phyloP scores from a whole-genome alignment of 2,113 vertebrate species.

The Hiodon alosoides region DNA sequence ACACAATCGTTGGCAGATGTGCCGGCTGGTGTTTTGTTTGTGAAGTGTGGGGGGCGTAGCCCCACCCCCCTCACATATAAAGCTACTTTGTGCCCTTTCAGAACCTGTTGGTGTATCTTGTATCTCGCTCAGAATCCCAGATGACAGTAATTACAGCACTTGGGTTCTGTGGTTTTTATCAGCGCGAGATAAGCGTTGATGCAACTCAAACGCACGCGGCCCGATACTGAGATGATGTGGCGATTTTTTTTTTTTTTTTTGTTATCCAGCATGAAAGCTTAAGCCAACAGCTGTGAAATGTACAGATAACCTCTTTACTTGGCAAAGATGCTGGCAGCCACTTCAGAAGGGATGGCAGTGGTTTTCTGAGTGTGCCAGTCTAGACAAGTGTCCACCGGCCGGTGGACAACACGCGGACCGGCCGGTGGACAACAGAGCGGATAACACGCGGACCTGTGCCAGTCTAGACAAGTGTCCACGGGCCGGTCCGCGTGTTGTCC shows the following conservation, averaged over 20 bases:
- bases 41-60: constrained; percentile 20
- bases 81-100: constrained; percentile 36
- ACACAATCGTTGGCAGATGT: constrained; percentile 58
- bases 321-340: no score
- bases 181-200: constrained; percentile 59
- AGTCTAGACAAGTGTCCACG: no score
- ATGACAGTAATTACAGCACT: constrained; percentile 62
- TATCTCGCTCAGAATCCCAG: constrained; percentile 44
- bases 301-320: constrained; percentile 26
- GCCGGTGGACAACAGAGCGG: no score
- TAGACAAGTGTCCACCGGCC: no score
- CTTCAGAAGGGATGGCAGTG: no score
- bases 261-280: constrained; percentile 48
- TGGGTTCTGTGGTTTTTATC: constrained; percentile 58
- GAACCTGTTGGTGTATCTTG: constrained; percentile 46
- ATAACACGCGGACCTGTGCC: no score
- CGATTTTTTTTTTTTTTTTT: no score
- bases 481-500: no score
- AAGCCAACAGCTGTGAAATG: constrained; percentile 44
- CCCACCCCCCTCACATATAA: constrained; percentile 42
- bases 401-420: no score
- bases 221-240: constrained; percentile 57
- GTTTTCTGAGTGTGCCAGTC: no score
- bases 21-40: constrained; percentile 41
- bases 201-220: constrained; percentile 47